Conservation (phyloP, 2,888 invertebrate genomes). For the Spialia ferax region DNA sequence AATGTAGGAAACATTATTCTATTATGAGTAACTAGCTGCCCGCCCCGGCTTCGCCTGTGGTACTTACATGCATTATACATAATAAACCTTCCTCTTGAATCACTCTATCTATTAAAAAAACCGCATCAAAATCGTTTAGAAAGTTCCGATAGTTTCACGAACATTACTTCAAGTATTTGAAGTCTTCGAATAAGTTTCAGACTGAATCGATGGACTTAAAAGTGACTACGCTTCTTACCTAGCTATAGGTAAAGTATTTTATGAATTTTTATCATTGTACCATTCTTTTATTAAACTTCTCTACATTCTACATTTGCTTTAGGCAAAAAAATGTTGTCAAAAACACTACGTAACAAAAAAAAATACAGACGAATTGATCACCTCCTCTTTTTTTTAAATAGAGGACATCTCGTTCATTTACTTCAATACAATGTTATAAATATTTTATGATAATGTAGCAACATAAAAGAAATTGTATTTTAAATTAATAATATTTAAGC, state of each 20-base stretch:
- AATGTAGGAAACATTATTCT: no score
- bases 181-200: constrained; percentile 2
- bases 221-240: background rate
- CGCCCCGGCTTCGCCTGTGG: no score
- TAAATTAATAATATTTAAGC: no score
- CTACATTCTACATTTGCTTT: background rate
- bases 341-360: no score
- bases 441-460: background rate
- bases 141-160: constrained; percentile 5
- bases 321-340: background rate
- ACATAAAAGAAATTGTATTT: background rate
- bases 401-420: no score
- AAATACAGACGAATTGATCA: no score
- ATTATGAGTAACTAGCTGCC: no score
- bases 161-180: constrained; percentile 2
- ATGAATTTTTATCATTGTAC: background rate
- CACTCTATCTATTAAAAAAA: no score
- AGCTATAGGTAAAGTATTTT: background rate
- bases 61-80: no score
- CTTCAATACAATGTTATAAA: background rate
- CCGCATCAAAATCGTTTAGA: no score
- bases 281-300: background rate
- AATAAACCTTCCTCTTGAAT: no score
- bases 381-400: no score
- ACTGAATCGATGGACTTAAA: background rate